phyloP scores from a whole-genome alignment of 2,888 invertebrate species.

The Acanthococcus lagerstroemiae region DNA sequence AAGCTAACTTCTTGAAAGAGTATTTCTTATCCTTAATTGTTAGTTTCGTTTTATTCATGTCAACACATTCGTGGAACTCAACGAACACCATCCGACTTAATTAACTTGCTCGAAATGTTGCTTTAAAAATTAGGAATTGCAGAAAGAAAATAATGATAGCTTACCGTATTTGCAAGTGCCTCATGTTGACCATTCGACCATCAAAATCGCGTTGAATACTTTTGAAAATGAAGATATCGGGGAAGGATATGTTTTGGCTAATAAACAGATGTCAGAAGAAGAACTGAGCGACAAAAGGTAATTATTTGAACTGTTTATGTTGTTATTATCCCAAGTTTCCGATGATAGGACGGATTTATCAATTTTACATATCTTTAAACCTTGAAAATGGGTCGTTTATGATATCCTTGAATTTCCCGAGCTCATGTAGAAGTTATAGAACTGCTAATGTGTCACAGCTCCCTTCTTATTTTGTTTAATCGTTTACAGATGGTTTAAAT shows the following conservation, averaged over 20 bases:
- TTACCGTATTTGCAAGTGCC: constrained; percentile 62
- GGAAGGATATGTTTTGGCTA: constrained; percentile 44
- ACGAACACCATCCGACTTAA: no score
- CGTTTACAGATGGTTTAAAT: constrained; percentile 53
- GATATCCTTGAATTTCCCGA: no score
- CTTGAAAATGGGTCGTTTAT: not conserved
- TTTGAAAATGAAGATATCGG: constrained; percentile 49
- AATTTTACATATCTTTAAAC: not conserved
- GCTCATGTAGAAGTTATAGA: no score
- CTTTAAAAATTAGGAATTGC: constrained; percentile 44
- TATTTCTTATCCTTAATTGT: constrained; percentile 78
- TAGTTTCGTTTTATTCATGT: no score
- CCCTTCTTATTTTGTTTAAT: no score
- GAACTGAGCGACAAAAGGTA: constrained; percentile 29
- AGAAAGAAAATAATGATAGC: constrained; percentile 37
- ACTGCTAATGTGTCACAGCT: no score
- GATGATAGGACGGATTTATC: not conserved
- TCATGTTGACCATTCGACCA: constrained; percentile 54
- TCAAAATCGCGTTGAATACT: constrained; percentile 59
- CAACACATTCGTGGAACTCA: no score
- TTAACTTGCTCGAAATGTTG: no score
- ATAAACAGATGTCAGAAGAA: constrained; percentile 35
- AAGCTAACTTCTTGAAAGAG: constrained; percentile 73
- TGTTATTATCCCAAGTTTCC: no score
- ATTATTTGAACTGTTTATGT: constrained; percentile 1